Evolutionary conservation across 2,888 invertebrate species (phyloP).

Genomic region (Ichneumon xanthorius): DNA sequence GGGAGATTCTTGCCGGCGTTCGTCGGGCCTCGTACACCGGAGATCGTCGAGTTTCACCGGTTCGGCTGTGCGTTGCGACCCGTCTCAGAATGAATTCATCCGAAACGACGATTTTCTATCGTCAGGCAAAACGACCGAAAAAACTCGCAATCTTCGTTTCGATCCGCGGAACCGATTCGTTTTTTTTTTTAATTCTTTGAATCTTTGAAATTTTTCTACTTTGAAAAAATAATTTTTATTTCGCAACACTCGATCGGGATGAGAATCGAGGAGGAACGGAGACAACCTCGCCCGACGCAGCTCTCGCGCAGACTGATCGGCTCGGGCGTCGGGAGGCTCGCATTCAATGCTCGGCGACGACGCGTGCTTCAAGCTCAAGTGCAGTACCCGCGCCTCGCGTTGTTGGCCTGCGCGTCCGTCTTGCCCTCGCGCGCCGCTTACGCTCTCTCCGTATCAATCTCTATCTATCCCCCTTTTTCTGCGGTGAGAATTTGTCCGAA

Average conservation of each 20-base stretch:
- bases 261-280: constrained; percentile 4
- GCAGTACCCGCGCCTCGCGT: constrained; percentile 61
- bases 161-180: background rate
- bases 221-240: background rate
- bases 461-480: constrained; percentile 17
- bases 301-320: constrained; percentile 79
- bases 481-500: constrained; percentile 19
- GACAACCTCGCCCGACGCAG: constrained; percentile 72
- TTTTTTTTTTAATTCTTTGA: background rate
- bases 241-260: constrained; percentile 13
- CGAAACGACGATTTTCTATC: background rate
- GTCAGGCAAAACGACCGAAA: no score
- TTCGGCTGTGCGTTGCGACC: background rate
- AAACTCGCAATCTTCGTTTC: no score
- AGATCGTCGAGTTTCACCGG: constrained; percentile 14
- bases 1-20: constrained; percentile 18
- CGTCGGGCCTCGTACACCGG: background rate
- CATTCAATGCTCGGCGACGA: constrained; percentile 62
- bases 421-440: constrained; percentile 17
- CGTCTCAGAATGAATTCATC: background rate
- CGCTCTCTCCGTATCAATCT: constrained; percentile 10
- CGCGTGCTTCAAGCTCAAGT: constrained; percentile 74
- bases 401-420: constrained; percentile 26
- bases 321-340: constrained; percentile 65
- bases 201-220: background rate